Base-by-base conservation (phyloP, 2,888 invertebrate genomes). In the Ctena decussata region DNA sequence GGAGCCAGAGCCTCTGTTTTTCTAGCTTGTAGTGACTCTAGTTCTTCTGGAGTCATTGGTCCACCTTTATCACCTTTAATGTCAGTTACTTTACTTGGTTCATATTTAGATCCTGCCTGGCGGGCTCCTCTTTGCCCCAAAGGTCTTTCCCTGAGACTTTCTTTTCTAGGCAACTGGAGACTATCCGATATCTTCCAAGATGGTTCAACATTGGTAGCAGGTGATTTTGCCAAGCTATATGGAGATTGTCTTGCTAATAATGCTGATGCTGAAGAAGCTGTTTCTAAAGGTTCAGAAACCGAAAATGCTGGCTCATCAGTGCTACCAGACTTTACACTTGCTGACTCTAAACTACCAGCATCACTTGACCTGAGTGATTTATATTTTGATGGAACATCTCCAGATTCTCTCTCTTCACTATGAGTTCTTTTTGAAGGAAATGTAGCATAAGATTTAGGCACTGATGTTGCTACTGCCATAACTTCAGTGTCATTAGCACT, bases 1-100 rank as follows among this genome's bases (percentile, higher is more conserved):
- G 87, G 82, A 27, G 86, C 82, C 21, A 89, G 75, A 44, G 87
- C 86, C 77, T 78, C 90, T 24, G 85, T 82, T n/a, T 85, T 88
- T 12, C 88, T 78, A 57, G 77, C 76, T 53, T 80, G 65, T 32
- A 85, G 49, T 0, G 65, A 39, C 49, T 73, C 35, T 24, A 85
- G 70, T 15, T 88, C 88, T 57, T 81, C 82, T 8, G 83, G 71
- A 30, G 32, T 65, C 32, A 65, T 18, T 65, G 24, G 30, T 18
- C 18, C 21, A 65, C 21, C 35, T 35, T 18, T 65, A 6, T 32
- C 65, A 65, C 5, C 24, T 65, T 57, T 24, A 27, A 8, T n/a
- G 8, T 32, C 65, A 65, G 65, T 30, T 35, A 35, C 35, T 32
- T 24, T 24, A 35, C 8, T 12, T 6, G 32, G 35, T 5, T 15